phyloP scores from a whole-genome alignment of 2,797 vertebrate species.

The Neostethus bicornis region DNA sequence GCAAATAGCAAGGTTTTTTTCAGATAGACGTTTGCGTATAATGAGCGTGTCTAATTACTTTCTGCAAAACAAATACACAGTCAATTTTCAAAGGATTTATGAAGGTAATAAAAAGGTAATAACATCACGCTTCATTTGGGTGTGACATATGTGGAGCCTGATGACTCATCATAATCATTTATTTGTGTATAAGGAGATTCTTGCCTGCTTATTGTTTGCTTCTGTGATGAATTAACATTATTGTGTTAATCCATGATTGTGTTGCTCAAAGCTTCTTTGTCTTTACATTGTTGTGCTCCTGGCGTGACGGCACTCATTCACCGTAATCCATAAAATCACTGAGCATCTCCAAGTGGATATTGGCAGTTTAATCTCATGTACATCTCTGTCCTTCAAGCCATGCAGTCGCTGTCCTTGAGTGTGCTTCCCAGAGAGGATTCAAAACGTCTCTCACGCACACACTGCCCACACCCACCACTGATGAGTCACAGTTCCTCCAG shows the following conservation, averaged over 20 bases:
- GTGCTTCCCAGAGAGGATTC: conserved; percentile 9
- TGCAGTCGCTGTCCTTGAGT: conserved; percentile 17
- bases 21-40: neutral
- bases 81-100: neutral
- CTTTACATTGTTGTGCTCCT: neutral
- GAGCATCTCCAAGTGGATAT: conserved; percentile 7
- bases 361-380: conserved; percentile 7
- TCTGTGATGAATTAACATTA: conserved; percentile 11
- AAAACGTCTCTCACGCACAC: conserved; percentile 26
- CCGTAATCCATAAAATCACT: conserved; percentile 33
- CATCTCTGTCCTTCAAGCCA: conserved; percentile 13
- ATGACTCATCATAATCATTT: neutral
- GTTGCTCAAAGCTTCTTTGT: conserved; percentile 2
- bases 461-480: neutral
- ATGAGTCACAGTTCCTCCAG: conserved; percentile 37
- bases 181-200: conserved; percentile 2
- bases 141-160: conserved; percentile 4
- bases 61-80: neutral
- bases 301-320: conserved; percentile 5
- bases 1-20: neutral
- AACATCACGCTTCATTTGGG: neutral
- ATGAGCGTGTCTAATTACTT: neutral
- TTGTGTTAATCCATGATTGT: conserved; percentile 7
- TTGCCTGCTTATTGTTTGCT: conserved; percentile 4
- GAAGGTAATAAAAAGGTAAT: neutral